These are phyloP conservation scores for Pandion haliaetus DNA, from an alignment of 2,113 vertebrate genomes.

Conservation along the genomic window DNA sequence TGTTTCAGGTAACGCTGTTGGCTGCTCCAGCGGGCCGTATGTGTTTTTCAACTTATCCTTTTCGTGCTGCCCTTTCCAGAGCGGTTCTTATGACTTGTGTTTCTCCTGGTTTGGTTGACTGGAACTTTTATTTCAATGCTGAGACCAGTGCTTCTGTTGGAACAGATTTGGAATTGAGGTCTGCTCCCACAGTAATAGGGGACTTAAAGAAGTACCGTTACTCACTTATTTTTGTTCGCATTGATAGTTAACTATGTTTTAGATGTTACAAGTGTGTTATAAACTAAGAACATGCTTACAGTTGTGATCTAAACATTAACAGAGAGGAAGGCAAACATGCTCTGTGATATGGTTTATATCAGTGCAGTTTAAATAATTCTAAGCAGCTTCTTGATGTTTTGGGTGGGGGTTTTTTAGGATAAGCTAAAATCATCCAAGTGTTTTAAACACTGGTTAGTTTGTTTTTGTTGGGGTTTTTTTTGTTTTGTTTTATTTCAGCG, in stretches of 20 bases:
- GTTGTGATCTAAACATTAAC: neutral
- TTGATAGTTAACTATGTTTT: neutral
- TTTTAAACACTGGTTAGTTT: neutral
- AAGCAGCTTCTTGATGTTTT: neutral
- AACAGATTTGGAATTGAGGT: neutral
- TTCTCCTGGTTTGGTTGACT: neutral
- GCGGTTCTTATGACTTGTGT: accelerated
- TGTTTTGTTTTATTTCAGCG: neutral
- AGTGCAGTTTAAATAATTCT: neutral
- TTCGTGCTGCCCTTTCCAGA: neutral
- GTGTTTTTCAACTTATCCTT: accelerated
- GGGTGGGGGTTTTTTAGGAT: neutral
- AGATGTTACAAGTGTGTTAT: neutral
- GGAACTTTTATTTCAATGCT: neutral
- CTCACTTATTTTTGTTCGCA: neutral
- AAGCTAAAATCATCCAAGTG: neutral
- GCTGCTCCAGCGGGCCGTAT: neutral
- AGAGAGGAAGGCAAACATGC: neutral
- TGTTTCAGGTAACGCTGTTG: too few relatives aligned
- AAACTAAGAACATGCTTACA: neutral
- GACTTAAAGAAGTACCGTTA: neutral
- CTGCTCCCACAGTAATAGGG: neutral
- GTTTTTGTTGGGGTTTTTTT: neutral
- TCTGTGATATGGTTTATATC: neutral
- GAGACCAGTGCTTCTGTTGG: neutral